These are phyloP conservation scores for Thelaira solivaga DNA, from an alignment of 2,888 invertebrate species.

Conservation along the genomic window DNA sequence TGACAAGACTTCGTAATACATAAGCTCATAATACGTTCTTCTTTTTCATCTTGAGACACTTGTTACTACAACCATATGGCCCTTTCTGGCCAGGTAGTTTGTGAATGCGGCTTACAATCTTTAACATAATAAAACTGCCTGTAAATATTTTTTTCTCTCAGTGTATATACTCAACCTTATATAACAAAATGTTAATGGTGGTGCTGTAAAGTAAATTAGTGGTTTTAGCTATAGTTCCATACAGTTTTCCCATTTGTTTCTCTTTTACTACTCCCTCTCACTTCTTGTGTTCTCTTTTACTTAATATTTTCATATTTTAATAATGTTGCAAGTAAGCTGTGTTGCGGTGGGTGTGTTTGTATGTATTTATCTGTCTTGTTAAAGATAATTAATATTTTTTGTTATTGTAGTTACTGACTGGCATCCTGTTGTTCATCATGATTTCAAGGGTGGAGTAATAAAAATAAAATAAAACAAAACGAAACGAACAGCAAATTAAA, in stretches of 20 bases:
- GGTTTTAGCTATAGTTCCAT: constrained; percentile 35
- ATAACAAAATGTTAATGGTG: background rate
- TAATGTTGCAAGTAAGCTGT: background rate
- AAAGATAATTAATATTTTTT: constrained; percentile 61
- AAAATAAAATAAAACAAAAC: constrained; percentile 28
- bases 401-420: constrained; percentile 25
- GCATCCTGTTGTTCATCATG: constrained; percentile 32
- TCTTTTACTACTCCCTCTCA: background rate
- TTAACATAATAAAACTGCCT: too few relatives aligned
- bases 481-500: constrained; percentile 19
- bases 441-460: constrained; percentile 20
- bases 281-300: background rate
- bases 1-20: too few relatives aligned
- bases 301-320: background rate
- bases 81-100: too few relatives aligned
- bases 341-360: background rate
- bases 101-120: too few relatives aligned
- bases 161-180: background rate
- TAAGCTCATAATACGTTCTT: too few relatives aligned
- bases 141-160: background rate
- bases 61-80: too few relatives aligned
- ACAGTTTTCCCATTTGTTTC: background rate
- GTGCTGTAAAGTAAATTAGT: constrained; percentile 56
- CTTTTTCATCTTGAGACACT: too few relatives aligned
- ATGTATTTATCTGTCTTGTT: background rate